Evolutionary conservation across 2,797 vertebrate species (phyloP).

Genomic region (Platyrinchus mystaceus): DNA sequence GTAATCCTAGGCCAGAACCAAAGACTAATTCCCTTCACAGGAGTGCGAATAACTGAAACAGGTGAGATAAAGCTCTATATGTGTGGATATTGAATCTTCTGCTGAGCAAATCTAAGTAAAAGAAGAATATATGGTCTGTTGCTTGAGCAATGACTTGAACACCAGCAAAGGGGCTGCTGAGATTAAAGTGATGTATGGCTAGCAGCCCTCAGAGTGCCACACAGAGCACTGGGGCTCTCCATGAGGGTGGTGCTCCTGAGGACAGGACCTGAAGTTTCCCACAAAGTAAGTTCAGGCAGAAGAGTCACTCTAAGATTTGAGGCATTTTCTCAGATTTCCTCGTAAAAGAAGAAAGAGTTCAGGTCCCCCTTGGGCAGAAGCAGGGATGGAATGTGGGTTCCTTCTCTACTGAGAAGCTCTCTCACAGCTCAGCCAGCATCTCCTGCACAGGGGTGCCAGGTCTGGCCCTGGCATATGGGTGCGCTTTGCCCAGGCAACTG

Average conservation of each 20-base stretch:
- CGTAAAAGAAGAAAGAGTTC: neutral
- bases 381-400: neutral
- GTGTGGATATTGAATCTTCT: neutral
- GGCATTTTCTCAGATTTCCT: neutral
- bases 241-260: neutral
- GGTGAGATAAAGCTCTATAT: neutral
- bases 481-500: neutral
- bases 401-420: neutral
- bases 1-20: neutral
- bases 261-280: neutral
- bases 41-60: neutral
- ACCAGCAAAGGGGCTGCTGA: neutral
- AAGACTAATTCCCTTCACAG: neutral
- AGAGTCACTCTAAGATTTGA: neutral
- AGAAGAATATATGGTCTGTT: neutral
- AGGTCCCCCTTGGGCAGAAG: neutral
- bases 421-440: neutral
- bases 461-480: neutral
- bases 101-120: neutral
- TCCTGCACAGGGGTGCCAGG: neutral
- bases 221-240: accelerated
- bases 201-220: neutral
- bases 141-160: neutral
- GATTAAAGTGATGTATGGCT: neutral
- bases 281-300: neutral